These are phyloP conservation scores for Anthopleura xanthogrammica DNA, from an alignment of 92 coral and sea anemone species.

Conservation along the genomic window DNA sequence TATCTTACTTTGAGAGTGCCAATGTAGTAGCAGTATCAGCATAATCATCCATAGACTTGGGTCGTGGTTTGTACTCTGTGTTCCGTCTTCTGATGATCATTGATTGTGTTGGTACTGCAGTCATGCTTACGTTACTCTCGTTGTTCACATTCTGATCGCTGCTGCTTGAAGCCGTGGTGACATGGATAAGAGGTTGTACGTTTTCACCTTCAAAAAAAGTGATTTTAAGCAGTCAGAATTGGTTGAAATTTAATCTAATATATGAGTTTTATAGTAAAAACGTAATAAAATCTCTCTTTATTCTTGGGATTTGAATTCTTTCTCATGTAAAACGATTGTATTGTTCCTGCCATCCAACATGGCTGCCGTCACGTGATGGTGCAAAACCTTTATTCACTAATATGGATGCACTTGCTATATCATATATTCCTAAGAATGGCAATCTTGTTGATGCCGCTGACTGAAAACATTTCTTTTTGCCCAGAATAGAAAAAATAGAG, in stretches of 20 bases:
- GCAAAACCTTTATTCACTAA: too few relatives aligned
- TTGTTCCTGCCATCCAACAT: too few relatives aligned
- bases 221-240: neutral
- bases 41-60: slow-evolving; percentile 35
- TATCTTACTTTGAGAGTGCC: slow-evolving; percentile 56
- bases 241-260: neutral
- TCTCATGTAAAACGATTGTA: too few relatives aligned
- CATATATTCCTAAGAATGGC: too few relatives aligned
- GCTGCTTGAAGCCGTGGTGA: slow-evolving; percentile 56
- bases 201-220: slow-evolving; percentile 21
- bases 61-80: slow-evolving; percentile 29
- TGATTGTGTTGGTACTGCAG: slow-evolving; percentile 1
- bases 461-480: too few relatives aligned
- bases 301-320: too few relatives aligned
- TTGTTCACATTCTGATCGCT: slow-evolving; percentile 47
- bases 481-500: too few relatives aligned
- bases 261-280: too few relatives aligned
- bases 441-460: too few relatives aligned
- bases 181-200: slow-evolving; percentile 71
- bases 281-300: too few relatives aligned
- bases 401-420: too few relatives aligned
- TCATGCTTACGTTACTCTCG: slow-evolving; percentile 22
- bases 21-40: slow-evolving; percentile 50
- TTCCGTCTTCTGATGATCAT: slow-evolving; percentile 6
- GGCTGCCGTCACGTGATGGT: too few relatives aligned